A percentile compares a stretch with the other conserved stretches of the same genome.
phyloP scores from a whole-genome alignment of 2,888 invertebrate species.

The Dicroscelio sp. region DNA sequence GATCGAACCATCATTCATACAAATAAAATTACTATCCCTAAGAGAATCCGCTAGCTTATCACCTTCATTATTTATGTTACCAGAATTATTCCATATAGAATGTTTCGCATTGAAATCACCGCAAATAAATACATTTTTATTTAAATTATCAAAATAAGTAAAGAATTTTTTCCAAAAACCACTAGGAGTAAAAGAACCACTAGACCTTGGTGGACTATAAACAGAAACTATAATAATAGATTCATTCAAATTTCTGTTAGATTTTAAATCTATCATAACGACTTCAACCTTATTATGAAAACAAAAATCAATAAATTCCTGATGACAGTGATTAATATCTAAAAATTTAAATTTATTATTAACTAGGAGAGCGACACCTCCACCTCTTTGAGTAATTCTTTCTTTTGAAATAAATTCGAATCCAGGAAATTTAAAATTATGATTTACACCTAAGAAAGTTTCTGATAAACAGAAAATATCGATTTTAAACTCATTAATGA shows the following conservation, averaged over 20 bases:
- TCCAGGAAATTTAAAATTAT: neutral
- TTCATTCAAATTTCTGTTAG: neutral
- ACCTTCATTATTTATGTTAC: neutral
- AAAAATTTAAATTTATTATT: neutral
- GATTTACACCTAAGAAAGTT: neutral
- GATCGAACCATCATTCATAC: neutral
- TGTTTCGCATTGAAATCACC: slow-evolving; percentile 26
- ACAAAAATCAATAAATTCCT: neutral
- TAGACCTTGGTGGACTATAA: neutral
- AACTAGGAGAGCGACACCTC: slow-evolving; percentile 18
- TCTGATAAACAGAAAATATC: slow-evolving; percentile 32
- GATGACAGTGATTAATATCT: neutral
- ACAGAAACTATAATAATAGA: neutral
- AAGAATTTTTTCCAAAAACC: neutral
- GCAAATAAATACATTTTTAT: neutral
- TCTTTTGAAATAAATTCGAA: neutral
- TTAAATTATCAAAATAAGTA: neutral
- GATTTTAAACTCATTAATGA: neutral
- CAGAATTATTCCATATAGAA: neutral
- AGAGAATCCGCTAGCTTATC: neutral
- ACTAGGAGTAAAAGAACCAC: neutral
- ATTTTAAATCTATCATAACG: neutral
- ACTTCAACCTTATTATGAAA: neutral
- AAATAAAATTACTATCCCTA: neutral
- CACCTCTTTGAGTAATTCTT: neutral